A percentile compares a stretch with the other conserved stretches of the same genome.
Evolutionary conservation across 2,113 vertebrate genomes (phyloP).

Genomic region (Romanogobio albipinnatus): DNA sequence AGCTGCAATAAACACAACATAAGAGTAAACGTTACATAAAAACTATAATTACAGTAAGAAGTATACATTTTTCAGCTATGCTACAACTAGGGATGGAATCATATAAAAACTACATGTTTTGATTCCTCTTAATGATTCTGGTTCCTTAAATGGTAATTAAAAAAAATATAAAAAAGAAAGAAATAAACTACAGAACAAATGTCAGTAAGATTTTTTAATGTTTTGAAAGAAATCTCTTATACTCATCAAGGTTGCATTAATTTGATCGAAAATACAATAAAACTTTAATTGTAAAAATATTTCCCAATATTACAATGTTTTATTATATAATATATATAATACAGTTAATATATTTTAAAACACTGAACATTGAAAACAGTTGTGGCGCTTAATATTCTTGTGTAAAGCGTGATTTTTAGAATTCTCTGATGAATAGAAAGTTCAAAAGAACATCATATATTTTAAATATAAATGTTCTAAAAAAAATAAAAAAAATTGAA

Average conservation of each 20-base stretch:
- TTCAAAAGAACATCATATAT: too few relatives aligned
- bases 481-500: too few relatives aligned
- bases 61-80: background rate
- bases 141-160: background rate
- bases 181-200: too few relatives aligned
- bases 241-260: background rate
- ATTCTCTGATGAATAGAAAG: too few relatives aligned
- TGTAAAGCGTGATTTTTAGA: too few relatives aligned
- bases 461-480: too few relatives aligned
- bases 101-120: background rate
- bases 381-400: too few relatives aligned
- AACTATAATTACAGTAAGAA: background rate
- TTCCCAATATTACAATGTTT: too few relatives aligned
- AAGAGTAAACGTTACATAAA: background rate
- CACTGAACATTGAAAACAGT: too few relatives aligned
- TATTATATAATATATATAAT: too few relatives aligned
- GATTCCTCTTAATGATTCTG: background rate
- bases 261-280: background rate
- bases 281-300: too few relatives aligned
- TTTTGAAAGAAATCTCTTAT: background rate
- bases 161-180: too few relatives aligned
- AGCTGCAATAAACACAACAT: constrained; percentile 61
- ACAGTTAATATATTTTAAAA: background rate
- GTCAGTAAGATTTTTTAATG: background rate
- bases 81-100: background rate